phyloP scores from a whole-genome alignment of 2,888 invertebrate species.

The Conomelus anceps region DNA sequence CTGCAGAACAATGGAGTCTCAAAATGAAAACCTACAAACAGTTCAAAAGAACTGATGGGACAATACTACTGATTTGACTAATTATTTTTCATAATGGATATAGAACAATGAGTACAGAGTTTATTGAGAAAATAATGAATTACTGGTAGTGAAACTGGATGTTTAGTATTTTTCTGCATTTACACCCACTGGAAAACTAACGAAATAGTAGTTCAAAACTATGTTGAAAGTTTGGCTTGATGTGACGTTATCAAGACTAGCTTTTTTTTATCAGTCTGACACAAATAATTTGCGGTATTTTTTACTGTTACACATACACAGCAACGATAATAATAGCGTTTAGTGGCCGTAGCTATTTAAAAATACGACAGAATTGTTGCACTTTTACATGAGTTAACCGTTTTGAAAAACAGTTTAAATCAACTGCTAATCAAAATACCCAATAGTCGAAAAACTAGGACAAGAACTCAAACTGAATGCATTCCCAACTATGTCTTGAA shows the following conservation, averaged over 20 bases:
- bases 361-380: neutral
- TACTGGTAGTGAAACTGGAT: no score
- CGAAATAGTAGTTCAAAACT: neutral
- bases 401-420: neutral
- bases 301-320: neutral
- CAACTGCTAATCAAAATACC: neutral
- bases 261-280: neutral
- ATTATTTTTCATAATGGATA: no score
- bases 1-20: no score
- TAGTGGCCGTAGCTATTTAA: neutral
- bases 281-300: neutral
- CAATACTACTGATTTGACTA: no score
- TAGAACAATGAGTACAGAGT: no score
- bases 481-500: no score
- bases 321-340: neutral
- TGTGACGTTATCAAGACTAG: neutral
- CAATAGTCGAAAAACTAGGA: neutral
- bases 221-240: neutral
- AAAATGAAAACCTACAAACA: no score
- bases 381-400: neutral
- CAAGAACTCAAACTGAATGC: no score
- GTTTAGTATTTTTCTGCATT: no score
- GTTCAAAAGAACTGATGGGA: no score
- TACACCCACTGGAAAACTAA: no score
- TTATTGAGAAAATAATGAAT: no score